Base-by-base conservation (phyloP, 1,140 invertebrate genomes). In the Psix sp. region DNA sequence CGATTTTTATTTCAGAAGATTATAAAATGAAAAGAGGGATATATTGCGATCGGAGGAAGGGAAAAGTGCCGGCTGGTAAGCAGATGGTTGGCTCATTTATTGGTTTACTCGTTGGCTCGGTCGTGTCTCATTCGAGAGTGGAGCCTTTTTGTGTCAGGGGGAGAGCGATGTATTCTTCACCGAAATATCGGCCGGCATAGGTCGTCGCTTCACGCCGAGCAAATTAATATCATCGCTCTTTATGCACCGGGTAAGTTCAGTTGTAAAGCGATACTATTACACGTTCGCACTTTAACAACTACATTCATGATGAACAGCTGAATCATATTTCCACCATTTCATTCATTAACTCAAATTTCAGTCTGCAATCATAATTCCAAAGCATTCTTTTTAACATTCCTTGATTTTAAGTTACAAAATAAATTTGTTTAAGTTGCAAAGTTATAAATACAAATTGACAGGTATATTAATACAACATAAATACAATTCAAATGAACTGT, bases 61-160 rank as follows among this genome's bases (percentile, higher is more conserved):
- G 74, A 81, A 79, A 81, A 78, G 82, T 82, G 83, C 86, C 86
- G 85, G 84, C 83, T 87, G 85, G 82, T 78, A 80, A 86, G 85
- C 86, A 87, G 86, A 87, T 87, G 86, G 84, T 84, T 85, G 81
- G 79, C 77, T 78, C 85, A 84, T 86, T 86, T 86, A 86, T 86
- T 86, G 85, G 85, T 86, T 86, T 83, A 86, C 84, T 86, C 81
- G 79, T 80, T 68, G 83, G 77, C 75, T 80, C 80, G 80, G 76
- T 80, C 82, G 46, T 66, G 80, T 81, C 76, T 74, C 77, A 80
- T 78, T 75, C 74, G 62, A 72, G 59, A 49, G 71, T 42, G 49
- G 49, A 73, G 54, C 48, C 79, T 80, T 82, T 82, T 77, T 81
- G 74, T 74, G 51, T 74, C 39, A 66, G 57, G 59, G 70, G 48